Evolutionary conservation across 2,113 vertebrate genomes (phyloP).

Genomic region (Cephalopterus ornatus): DNA sequence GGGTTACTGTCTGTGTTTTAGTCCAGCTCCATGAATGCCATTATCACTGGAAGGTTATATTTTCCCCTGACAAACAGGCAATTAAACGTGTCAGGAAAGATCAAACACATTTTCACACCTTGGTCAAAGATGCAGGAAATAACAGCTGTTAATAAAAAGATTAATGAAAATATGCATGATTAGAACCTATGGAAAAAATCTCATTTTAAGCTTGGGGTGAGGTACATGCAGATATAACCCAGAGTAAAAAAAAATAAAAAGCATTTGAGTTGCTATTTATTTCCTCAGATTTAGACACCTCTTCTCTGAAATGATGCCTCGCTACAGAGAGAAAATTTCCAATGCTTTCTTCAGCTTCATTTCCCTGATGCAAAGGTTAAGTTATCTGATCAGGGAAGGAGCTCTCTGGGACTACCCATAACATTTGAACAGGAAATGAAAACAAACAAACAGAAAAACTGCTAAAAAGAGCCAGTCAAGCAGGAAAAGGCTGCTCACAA

Average conservation of each 20-base stretch:
- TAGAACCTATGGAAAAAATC: rapidly evolving
- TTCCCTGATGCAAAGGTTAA: neutral
- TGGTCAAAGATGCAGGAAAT: neutral
- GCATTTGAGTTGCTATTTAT: neutral
- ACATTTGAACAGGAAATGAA: neutral
- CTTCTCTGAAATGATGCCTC: neutral
- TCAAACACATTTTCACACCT: neutral
- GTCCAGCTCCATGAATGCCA: neutral
- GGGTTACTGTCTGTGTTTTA: neutral
- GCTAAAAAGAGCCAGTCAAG: neutral
- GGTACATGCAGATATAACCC: neutral
- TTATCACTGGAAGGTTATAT: neutral
- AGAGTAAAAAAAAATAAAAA: neutral
- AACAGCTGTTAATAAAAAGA: neutral
- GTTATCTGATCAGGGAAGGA: neutral
- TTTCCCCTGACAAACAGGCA: neutral
- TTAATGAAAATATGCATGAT: neutral
- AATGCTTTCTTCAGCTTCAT: neutral
- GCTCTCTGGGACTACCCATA: neutral
- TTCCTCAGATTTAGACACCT: neutral
- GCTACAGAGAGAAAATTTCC: neutral
- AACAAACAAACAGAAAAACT: neutral
- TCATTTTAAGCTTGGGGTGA: neutral
- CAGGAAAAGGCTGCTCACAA: neutral
- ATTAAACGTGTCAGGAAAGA: neutral